phyloP scores from a whole-genome alignment of 2,888 invertebrate species.

The Microctonus aethiopoides region DNA sequence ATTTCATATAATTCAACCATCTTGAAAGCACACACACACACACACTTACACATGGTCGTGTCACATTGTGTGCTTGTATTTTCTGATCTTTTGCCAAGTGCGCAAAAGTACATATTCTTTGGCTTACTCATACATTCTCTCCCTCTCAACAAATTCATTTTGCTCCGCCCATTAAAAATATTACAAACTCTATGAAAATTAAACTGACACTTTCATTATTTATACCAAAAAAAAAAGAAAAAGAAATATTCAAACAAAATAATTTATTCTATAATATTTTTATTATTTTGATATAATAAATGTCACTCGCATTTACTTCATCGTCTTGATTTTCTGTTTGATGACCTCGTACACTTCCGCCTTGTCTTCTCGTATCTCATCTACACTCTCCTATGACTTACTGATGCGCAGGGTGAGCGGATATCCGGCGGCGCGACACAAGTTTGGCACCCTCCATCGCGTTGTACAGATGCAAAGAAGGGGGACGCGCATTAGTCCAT shows the following conservation, averaged over 20 bases:
- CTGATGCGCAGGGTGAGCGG: conserved; percentile 55
- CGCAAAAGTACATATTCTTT: conserved; percentile 53
- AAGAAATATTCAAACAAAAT: no score
- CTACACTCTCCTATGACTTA: conserved; percentile 38
- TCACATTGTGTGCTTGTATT: conserved; percentile 40
- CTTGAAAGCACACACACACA: conserved; percentile 10
- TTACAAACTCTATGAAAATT: neutral
- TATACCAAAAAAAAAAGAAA: neutral
- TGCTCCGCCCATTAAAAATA: conserved; percentile 34
- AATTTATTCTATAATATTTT: no score
- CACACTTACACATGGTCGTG: conserved; percentile 22
- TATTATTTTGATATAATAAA: no score
- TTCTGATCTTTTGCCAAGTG: conserved; percentile 60
- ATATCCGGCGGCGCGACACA: conserved; percentile 58
- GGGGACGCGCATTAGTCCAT: conserved; percentile 19
- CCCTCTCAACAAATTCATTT: neutral
- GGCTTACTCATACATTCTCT: conserved; percentile 39
- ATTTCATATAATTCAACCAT: conserved; percentile 18
- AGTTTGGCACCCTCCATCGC: neutral
- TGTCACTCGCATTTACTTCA: neutral
- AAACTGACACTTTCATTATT: neutral
- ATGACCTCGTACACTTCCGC: conserved; percentile 34
- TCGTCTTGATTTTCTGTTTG: conserved; percentile 21
- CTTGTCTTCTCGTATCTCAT: conserved; percentile 38
- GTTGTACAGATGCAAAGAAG: neutral